Evolutionary conservation across 2,888 invertebrate genomes (phyloP).

Genomic region (Cotesia congregata): DNA sequence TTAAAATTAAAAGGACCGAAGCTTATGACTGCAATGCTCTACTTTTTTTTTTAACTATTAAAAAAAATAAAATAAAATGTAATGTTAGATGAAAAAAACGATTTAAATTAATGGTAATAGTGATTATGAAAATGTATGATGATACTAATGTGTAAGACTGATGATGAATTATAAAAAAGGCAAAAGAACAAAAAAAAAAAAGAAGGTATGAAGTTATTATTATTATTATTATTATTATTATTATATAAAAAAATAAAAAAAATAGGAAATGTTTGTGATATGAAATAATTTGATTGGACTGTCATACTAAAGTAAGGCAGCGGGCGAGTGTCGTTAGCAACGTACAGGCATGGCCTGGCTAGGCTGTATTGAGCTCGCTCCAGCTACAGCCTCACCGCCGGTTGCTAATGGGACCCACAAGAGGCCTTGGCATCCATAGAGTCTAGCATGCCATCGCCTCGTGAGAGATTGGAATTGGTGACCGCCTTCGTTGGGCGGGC

Average conservation of each 20-base stretch:
- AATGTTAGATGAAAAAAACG: constrained; percentile 10
- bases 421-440: constrained; percentile 61
- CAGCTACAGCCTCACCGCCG: constrained; percentile 68
- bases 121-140: not conserved
- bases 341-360: constrained; percentile 70
- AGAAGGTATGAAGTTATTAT: not conserved
- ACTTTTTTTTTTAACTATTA: constrained; percentile 13
- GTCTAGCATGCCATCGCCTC: constrained; percentile 65
- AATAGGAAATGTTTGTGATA: constrained; percentile 34
- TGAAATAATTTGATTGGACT: constrained; percentile 42
- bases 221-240: constrained; percentile 7
- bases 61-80: constrained; percentile 6
- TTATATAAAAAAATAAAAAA: constrained; percentile 30
- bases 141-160: not conserved
- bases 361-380: constrained; percentile 68
- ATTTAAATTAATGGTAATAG: constrained; percentile 1
- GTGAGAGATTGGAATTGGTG: constrained; percentile 48
- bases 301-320: constrained; percentile 51
- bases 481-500: constrained; percentile 61
- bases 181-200: not conserved
- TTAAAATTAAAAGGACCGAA: constrained; percentile 19
- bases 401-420: constrained; percentile 61
- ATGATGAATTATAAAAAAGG: not conserved
- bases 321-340: constrained; percentile 69
- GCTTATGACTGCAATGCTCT: constrained; percentile 27